Evolutionary conservation across 2,113 vertebrate genomes (phyloP).

Genomic region (Struthidea cinerea): DNA sequence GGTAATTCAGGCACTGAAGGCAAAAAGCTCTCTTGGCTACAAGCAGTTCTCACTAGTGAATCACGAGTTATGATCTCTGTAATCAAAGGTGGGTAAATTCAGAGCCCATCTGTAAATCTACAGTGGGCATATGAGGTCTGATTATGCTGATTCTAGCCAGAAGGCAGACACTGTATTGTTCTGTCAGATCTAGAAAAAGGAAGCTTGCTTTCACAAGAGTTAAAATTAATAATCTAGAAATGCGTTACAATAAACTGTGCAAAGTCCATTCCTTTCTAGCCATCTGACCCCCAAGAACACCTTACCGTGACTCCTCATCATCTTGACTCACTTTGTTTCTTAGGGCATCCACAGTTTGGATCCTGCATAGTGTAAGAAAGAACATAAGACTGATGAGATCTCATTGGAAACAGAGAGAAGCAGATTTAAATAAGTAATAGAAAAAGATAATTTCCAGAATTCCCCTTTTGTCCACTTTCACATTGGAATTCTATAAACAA

Average conservation of each 20-base stretch:
- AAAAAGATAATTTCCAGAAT: neutral
- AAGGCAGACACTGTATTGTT: neutral
- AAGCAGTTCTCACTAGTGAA: neutral
- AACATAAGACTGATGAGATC: neutral
- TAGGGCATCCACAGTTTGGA: constrained; percentile 17
- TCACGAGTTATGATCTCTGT: neutral
- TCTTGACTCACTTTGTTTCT: constrained; percentile 9
- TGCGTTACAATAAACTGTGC: neutral
- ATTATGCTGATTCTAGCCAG: neutral
- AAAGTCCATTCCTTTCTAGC: neutral
- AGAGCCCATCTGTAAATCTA: neutral
- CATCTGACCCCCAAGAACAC: neutral
- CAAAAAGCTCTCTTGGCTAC: neutral
- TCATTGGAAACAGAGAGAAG: neutral
- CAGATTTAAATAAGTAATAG: neutral
- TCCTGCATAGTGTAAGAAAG: constrained; percentile 1
- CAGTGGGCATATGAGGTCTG: neutral
- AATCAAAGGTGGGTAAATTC: neutral
- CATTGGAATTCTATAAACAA: neutral
- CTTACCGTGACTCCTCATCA: constrained; percentile 41
- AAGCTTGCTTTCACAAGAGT: neutral
- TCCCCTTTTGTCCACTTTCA: neutral
- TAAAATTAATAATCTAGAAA: neutral
- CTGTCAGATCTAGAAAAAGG: neutral
- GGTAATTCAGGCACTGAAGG: neutral